Conservation (phyloP, 2,797 vertebrate genomes). For the Dipus sagitta region DNA sequence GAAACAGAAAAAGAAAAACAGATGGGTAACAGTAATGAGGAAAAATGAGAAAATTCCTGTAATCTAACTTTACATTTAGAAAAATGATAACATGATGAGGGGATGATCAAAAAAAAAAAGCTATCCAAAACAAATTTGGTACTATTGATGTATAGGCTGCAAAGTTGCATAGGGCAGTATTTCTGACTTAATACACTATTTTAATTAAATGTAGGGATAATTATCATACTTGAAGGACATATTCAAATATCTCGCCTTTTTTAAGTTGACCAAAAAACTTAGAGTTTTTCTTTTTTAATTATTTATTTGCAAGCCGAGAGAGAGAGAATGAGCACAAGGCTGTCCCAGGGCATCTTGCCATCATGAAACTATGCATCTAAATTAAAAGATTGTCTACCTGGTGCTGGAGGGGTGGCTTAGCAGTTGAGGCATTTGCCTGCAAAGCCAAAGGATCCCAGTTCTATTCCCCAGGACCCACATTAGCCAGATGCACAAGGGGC, state of each 20-base stretch:
- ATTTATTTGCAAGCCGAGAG: too few species aligned
- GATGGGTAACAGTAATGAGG: not conserved
- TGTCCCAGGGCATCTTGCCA: too few species aligned
- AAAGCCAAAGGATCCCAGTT: too few species aligned
- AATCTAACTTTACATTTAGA: not conserved
- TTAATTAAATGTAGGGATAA: constrained; percentile 41
- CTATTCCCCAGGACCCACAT: too few species aligned
- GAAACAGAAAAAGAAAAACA: not conserved
- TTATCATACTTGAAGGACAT: constrained; percentile 8
- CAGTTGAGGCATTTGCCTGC: too few species aligned
- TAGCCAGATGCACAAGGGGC: too few species aligned
- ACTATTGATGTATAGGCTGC: not conserved
- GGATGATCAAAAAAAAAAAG: not conserved
- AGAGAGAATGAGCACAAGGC: too few species aligned
- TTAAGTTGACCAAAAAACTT: constrained; percentile 7
- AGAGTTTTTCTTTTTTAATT: too few species aligned
- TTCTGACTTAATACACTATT: constrained; percentile 22
- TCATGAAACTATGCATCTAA: not conserved
- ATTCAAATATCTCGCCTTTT: constrained; percentile 24
- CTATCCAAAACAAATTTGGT: not conserved
- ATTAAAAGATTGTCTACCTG: not conserved
- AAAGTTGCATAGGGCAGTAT: not conserved
- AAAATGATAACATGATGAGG: not conserved
- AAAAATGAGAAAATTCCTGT: not conserved
- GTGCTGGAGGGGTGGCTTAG: too few species aligned